phyloP scores from a whole-genome alignment of 2,888 invertebrate genomes.

The Nemapogon koenigi region DNA sequence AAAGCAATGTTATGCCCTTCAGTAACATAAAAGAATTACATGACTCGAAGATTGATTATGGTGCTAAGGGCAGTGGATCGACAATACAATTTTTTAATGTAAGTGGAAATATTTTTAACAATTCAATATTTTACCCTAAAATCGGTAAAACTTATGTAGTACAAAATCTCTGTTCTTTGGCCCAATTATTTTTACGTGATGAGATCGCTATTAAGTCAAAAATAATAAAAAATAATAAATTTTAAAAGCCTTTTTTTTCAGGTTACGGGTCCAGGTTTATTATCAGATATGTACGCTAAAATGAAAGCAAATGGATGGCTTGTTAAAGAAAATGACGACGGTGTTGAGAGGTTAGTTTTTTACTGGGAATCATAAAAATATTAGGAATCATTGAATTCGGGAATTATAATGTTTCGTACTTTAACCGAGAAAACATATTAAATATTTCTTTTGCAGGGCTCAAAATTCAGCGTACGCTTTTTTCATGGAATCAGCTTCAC shows the following conservation, averaged over 20 bases:
- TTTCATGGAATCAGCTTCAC: slow-evolving; percentile 88
- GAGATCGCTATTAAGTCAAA: too few relatives aligned
- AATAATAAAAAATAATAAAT: too few relatives aligned
- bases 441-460: slow-evolving; percentile 46
- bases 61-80: slow-evolving; percentile 81
- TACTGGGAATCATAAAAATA: too few relatives aligned
- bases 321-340: slow-evolving; percentile 65
- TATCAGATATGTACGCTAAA: slow-evolving; percentile 76
- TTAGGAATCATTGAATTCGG: too few relatives aligned
- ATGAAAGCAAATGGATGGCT: slow-evolving; percentile 70
- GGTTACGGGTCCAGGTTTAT: slow-evolving; percentile 74
- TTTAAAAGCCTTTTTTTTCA: slow-evolving; percentile 37
- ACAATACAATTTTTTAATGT: slow-evolving; percentile 89
- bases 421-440: too few relatives aligned
- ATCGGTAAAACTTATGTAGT: too few relatives aligned
- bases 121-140: too few relatives aligned
- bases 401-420: too few relatives aligned
- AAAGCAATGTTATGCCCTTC: slow-evolving; percentile 72
- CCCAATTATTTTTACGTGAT: too few relatives aligned
- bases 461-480: slow-evolving; percentile 74
- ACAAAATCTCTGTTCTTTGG: too few relatives aligned
- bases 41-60: slow-evolving; percentile 83
- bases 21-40: slow-evolving; percentile 83
- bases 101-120: background rate
- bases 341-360: slow-evolving; percentile 57